Evolutionary conservation across 2,888 invertebrate species (phyloP), one percentile per base, ranked within the genome.

Genomic region (Neoaliturus tenellus): DNA sequence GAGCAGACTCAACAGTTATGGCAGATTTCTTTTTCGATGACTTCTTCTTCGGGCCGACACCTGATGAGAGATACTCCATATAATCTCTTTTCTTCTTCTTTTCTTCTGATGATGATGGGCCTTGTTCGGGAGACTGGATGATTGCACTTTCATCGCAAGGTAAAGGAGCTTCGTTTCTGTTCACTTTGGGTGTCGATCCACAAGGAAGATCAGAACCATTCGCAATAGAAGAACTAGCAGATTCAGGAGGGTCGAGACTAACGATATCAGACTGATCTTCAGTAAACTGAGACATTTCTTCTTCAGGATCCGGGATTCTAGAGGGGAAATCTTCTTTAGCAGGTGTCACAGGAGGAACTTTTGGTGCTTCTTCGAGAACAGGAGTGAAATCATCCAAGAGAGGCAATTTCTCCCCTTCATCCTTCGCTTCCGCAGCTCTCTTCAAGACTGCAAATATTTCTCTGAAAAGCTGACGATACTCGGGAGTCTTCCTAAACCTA

Each of bases 391-490:
- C 95, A 88, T 96, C 95, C 71, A 95, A 90, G 1, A 95, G 90
- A 0, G 96, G 96, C 41, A 95, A 91, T 87, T 94, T 94, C 87
- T 96, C 96, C 31, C 95, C 95, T 86, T 96, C 95, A 85, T 96
- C 95, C 89, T 96, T 96, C 85, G 95, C 96, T 87, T 95, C 96
- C 0, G 96, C 96, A 0, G 96, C 96, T 87, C 96, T 95, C 89
- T 96, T 96, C 20, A 97, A 91, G 10, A 96, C 95, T 28, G 94
- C 94, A 89, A 96, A 96, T 85, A 97, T 97, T 90, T 97, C 96
- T 87, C 95, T 95, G 90, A 97, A 97, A 6, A 96, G 90, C 88
- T 95, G 95, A 3, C 95, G 92, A 89, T 96, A 96, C 89, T 97
- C 96, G 0, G 96, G 97, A 35, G 95, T 93, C 89, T 96, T 96